Conservation (phyloP, 2,888 invertebrate genomes). For the Agapetus fuscipes region DNA sequence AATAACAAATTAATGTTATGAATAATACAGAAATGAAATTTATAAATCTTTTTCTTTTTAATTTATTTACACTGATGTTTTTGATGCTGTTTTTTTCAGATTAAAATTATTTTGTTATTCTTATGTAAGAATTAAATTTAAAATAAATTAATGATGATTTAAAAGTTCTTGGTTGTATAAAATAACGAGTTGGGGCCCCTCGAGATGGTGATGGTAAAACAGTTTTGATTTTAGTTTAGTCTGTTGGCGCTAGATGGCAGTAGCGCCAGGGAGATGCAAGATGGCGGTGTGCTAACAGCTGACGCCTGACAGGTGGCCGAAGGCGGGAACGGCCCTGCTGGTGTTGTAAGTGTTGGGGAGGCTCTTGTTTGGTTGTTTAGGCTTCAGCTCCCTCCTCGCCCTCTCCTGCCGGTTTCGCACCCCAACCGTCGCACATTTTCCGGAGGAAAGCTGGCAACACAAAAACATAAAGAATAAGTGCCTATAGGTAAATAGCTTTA, state of each 20-base stretch:
- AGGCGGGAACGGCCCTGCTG: background rate
- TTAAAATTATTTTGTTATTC: background rate
- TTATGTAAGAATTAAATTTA: constrained; percentile 6
- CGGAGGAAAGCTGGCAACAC: constrained; percentile 68
- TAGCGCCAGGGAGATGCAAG: constrained; percentile 4
- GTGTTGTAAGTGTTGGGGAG: constrained; percentile 4
- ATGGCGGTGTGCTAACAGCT: constrained; percentile 13
- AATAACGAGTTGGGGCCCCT: constrained; percentile 13
- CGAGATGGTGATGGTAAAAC: constrained; percentile 6
- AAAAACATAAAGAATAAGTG: constrained; percentile 5
- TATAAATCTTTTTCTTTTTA: constrained; percentile 15
- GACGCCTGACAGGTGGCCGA: background rate
- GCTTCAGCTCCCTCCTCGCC: constrained; percentile 26
- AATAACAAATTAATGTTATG: constrained; percentile 18
- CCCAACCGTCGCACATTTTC: constrained; percentile 67
- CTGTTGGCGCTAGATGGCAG: constrained; percentile 13
- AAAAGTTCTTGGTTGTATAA: constrained; percentile 4
- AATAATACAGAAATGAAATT: constrained; percentile 16
- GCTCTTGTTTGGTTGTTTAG: too few relatives aligned
- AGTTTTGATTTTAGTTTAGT: constrained; percentile 11
- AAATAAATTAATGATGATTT: constrained; percentile 11
- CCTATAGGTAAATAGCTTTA: too few relatives aligned
- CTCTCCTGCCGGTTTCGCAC: constrained; percentile 26
- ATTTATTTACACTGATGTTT: constrained; percentile 14
- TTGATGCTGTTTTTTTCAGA: constrained; percentile 1